Evolutionary conservation across 2,113 vertebrate genomes (phyloP), one percentile per base, ranked within the genome.

Genomic region (Athene cunicularia): DNA sequence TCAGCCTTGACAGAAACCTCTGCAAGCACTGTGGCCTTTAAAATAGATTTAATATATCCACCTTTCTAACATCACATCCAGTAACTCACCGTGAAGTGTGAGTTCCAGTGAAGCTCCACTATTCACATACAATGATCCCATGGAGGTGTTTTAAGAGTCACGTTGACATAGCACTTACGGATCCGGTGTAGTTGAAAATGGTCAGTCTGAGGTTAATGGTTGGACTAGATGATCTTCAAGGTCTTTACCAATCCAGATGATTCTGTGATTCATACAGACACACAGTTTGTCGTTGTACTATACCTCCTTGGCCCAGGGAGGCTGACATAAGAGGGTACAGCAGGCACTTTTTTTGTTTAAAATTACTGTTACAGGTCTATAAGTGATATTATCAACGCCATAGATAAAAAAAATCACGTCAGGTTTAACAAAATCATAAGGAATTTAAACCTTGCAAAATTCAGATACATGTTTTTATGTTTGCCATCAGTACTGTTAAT

Each of bases 101-200:
- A 37, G 37, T 37, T 37, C 37, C 37, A 37, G 37, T 37, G 28
- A 73, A 67, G 30, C 47, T 55, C 22, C 28, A 6, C n/a, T 37
- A 12, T 16, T 39, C 33, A 16, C 1, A 0, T 47, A 63, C 47
- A 58, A 0, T 30, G 32, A 30, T 59, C 43, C 37, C 21, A 0
- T 45, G 43, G 43, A 45, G 43, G 43, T 45, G 43, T 45, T 45
- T 45, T 45, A 45, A 45, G 43, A 18, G 17, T 45, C 43, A 18
- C 7, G 43, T 45, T 45, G 17, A 45, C 43, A 45, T 18, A 45
- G 43, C 43, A 7, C 43, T 45, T 45, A 18, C 7, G 43, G 43
- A 45, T 18, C 15, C 18, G 43, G 43, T 45, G 17, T 18, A 45
- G 43, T 17, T 45, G 43, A 45, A 17, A 45, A 45, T 18, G 43